Conservation (phyloP, 1,140 invertebrate genomes). For the Pemphigus obesinymphae region DNA sequence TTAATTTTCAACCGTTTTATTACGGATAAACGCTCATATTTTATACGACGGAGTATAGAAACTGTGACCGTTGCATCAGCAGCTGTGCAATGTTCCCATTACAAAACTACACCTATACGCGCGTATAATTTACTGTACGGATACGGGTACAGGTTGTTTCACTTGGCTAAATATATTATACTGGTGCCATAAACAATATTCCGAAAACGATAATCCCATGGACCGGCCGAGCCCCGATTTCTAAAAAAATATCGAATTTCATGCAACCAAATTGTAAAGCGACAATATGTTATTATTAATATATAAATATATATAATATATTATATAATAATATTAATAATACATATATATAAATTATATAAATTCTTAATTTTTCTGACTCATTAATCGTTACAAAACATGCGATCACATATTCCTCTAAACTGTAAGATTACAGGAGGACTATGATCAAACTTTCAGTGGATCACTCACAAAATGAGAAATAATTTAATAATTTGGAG, state of each 20-base stretch:
- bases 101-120: background rate
- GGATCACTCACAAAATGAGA: no score
- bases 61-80: background rate
- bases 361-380: no score
- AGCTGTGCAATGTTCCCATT: conserved; percentile 14
- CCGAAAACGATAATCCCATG: background rate
- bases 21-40: background rate
- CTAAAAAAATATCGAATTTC: background rate
- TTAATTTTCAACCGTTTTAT: background rate
- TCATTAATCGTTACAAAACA: no score
- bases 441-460: no score
- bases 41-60: background rate
- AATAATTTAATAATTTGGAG: no score
- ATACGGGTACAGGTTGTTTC: background rate
- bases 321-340: no score
- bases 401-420: no score
- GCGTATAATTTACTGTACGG: background rate
- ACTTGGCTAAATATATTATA: background rate
- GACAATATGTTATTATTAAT: no score
- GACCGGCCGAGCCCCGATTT: background rate
- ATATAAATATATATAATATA: no score
- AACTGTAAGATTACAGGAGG: no score
- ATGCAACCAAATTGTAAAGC: no score
- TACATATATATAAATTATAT: no score
- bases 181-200: background rate